Conservation (phyloP, 2,113 vertebrate species). For the Ammodytes dubius region DNA sequence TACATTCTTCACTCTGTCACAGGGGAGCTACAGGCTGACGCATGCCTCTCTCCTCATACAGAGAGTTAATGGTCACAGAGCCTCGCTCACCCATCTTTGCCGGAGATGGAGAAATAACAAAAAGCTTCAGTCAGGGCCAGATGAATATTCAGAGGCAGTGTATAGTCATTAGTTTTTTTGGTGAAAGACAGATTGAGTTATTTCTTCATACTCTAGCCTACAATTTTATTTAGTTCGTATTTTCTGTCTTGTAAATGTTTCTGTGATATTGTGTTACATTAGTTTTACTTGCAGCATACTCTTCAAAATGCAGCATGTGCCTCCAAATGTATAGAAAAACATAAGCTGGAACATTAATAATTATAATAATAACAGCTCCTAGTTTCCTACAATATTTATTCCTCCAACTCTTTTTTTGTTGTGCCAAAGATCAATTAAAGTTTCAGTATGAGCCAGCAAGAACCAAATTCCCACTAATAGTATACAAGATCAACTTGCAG, state of each 20-base stretch:
- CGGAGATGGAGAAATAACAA: conserved; percentile 41
- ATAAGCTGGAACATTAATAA: not conserved
- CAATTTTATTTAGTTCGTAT: not conserved
- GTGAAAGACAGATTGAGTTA: conserved; percentile 11
- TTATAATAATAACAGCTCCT: not conserved
- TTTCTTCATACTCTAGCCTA: conserved; percentile 22
- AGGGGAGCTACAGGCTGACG: conserved; percentile 65
- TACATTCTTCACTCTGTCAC: conserved; percentile 67
- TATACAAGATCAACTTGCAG: not conserved
- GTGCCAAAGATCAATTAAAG: not conserved
- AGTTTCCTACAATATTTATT: not conserved
- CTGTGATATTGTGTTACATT: not conserved
- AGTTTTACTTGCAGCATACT: not conserved
- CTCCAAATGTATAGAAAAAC: not conserved
- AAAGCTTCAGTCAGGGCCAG: conserved; percentile 34
- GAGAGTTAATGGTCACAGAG: conserved; percentile 58
- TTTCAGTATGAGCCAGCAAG: not conserved
- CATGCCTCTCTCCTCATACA: conserved; percentile 49
- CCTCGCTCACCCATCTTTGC: conserved; percentile 30
- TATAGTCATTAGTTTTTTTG: conserved; percentile 49
- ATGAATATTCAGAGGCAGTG: conserved; percentile 43
- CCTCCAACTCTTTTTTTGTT: not conserved
- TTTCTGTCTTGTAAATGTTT: conserved; percentile 11
- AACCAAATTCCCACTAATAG: not conserved
- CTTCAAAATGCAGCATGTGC: not conserved